Conservation (phyloP, 2,113 vertebrate genomes). For the Dicerorhinus sumatrensis region DNA sequence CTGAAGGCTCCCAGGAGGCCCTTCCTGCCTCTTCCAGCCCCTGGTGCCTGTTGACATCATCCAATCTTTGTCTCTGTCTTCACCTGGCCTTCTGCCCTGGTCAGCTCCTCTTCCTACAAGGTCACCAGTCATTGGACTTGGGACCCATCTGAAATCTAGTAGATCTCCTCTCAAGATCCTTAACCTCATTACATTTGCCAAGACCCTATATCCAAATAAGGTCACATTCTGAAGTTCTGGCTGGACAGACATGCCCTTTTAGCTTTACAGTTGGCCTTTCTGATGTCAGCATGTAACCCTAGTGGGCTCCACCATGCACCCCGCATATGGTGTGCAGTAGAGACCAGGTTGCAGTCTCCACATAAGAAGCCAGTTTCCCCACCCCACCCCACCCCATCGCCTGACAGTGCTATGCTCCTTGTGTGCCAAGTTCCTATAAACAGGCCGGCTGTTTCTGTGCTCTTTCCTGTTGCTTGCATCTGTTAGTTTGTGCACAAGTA, state of each 20-base stretch:
- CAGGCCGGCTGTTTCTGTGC: neutral
- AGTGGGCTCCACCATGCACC: neutral
- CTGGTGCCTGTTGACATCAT: neutral
- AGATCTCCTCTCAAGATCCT: neutral
- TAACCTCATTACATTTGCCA: neutral
- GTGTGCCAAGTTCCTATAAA: neutral
- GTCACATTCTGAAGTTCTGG: neutral
- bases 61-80: neutral
- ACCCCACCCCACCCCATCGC: neutral
- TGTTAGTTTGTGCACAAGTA: neutral
- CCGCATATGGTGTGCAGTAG: neutral
- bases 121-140: neutral
- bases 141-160: neutral
- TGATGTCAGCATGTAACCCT: too few species aligned
- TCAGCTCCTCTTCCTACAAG: neutral
- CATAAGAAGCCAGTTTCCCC: neutral
- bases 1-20: too few species aligned
- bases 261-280: neutral
- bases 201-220: neutral
- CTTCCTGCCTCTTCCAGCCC: neutral
- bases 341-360: neutral
- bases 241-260: fast-evolving
- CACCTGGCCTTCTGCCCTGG: neutral
- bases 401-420: neutral
- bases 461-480: neutral